A percentile compares a stretch with the other conserved stretches of the same genome.
Evolutionary conservation across 2,888 invertebrate genomes (phyloP).

Genomic region (Watsonalla binaria): DNA sequence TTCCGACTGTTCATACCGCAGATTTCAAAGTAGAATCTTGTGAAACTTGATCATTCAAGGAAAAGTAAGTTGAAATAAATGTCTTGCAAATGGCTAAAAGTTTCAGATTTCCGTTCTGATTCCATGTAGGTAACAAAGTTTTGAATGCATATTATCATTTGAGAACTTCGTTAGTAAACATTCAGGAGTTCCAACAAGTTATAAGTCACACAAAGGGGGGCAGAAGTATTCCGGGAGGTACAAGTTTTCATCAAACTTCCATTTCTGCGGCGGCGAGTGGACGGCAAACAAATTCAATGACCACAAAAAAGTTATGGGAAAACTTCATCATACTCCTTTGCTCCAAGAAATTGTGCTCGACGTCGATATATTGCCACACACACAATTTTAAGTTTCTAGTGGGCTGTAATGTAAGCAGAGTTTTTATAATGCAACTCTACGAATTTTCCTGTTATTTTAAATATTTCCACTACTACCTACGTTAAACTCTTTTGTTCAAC

Average conservation of each 20-base stretch:
- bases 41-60: too few species aligned
- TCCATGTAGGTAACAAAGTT: not conserved
- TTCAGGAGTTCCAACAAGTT: conserved; percentile 30
- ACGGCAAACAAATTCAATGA: conserved; percentile 67
- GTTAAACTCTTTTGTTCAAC: too few species aligned
- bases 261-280: conserved; percentile 47
- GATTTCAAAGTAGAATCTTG: not conserved
- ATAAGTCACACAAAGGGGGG: conserved; percentile 44
- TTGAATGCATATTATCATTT: conserved; percentile 20
- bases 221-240: conserved; percentile 37
- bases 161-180: conserved; percentile 24
- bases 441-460: not conserved
- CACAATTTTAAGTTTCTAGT: conserved; percentile 8
- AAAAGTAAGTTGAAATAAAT: not conserved
- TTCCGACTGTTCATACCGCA: not conserved
- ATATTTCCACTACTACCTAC: too few species aligned
- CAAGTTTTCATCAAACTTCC: conserved; percentile 61
- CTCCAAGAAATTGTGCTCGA: conserved; percentile 24
- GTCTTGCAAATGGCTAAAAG: not conserved
- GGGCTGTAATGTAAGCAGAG: conserved; percentile 10
- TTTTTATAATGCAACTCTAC: not conserved
- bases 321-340: conserved; percentile 39
- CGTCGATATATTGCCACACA: conserved; percentile 31
- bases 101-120: not conserved
- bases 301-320: conserved; percentile 53